These are phyloP conservation scores for Saguinus imperator DNA, from an alignment of 2,113 vertebrate species.

Conservation along the genomic window DNA sequence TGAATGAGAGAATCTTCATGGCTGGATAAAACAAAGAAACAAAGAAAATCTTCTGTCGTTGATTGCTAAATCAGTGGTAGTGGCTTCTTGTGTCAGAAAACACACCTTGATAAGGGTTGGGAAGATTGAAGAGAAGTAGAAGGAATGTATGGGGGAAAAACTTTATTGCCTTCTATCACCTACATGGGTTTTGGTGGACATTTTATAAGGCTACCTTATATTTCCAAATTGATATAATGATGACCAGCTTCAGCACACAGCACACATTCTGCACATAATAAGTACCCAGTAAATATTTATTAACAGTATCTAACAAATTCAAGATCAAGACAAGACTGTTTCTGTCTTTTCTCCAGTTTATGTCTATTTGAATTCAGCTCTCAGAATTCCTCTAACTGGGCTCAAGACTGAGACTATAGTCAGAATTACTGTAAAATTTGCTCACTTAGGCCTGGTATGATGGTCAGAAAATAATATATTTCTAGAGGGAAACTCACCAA, in stretches of 20 bases:
- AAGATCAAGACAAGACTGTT: slow-evolving; percentile 41
- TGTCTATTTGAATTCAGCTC: slow-evolving; percentile 30
- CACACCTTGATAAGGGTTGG: background rate
- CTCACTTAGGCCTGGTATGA: background rate
- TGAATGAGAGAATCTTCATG: background rate
- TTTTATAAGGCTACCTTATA: background rate
- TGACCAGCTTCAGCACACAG: background rate
- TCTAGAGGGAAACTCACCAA: background rate
- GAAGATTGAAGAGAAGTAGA: background rate
- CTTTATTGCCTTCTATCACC: background rate
- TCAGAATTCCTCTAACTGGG: slow-evolving; percentile 16
- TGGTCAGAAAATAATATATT: slow-evolving; percentile 15
- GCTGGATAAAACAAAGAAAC: slow-evolving; percentile 13
- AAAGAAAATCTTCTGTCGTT: background rate
- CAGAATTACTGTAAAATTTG: background rate
- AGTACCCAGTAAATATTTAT: slow-evolving; percentile 72
- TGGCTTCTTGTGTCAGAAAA: background rate
- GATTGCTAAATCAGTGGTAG: background rate
- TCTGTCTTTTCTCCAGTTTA: background rate
- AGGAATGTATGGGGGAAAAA: background rate
- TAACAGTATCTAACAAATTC: slow-evolving; percentile 54
- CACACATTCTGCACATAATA: slow-evolving; percentile 45
- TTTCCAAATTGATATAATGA: slow-evolving; percentile 23
- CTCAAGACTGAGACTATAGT: background rate
- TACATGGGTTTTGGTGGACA: background rate